A percentile compares a stretch with the other conserved stretches of the same genome.
Conservation (phyloP, 2,888 invertebrate species). For the Scaptomyza tumidula region DNA sequence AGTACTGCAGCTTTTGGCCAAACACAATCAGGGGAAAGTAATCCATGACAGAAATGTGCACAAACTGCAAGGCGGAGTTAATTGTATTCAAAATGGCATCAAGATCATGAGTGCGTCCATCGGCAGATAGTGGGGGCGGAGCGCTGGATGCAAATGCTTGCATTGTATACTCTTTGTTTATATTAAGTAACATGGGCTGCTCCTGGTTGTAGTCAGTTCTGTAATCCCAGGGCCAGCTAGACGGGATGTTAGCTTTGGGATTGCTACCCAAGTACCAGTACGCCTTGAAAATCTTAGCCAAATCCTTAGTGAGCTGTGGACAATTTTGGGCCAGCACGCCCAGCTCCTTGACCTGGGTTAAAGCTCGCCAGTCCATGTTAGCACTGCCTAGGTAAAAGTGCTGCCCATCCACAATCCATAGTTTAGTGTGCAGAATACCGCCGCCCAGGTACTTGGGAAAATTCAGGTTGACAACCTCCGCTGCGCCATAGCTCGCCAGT, state of each 20-base stretch:
- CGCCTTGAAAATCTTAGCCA: constrained; percentile 94
- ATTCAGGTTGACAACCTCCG: constrained; percentile 80
- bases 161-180: constrained; percentile 86
- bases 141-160: constrained; percentile 91
- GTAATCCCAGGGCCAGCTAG: constrained; percentile 89
- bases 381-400: constrained; percentile 98
- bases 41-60: constrained; percentile 98
- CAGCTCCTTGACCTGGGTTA: constrained; percentile 94
- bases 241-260: constrained; percentile 88
- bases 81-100: constrained; percentile 94
- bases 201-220: constrained; percentile 89
- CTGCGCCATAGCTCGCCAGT: constrained; percentile 88
- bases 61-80: constrained; percentile 91
- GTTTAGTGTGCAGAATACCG: constrained; percentile 97
- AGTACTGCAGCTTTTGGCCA: constrained; percentile 90
- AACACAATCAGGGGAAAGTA: constrained; percentile 94
- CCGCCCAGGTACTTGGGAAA: constrained; percentile 87
- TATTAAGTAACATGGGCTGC: constrained; percentile 89
- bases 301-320: constrained; percentile 84
- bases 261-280: constrained; percentile 94
- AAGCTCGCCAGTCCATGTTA: constrained; percentile 98
- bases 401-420: constrained; percentile 95
- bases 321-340: constrained; percentile 89
- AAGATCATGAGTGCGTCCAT: constrained; percentile 92
- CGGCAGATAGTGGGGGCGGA: constrained; percentile 92